These are phyloP conservation scores for Pangasius mekongensis DNA, from an alignment of 2,797 vertebrate genomes.

Conservation along the genomic window DNA sequence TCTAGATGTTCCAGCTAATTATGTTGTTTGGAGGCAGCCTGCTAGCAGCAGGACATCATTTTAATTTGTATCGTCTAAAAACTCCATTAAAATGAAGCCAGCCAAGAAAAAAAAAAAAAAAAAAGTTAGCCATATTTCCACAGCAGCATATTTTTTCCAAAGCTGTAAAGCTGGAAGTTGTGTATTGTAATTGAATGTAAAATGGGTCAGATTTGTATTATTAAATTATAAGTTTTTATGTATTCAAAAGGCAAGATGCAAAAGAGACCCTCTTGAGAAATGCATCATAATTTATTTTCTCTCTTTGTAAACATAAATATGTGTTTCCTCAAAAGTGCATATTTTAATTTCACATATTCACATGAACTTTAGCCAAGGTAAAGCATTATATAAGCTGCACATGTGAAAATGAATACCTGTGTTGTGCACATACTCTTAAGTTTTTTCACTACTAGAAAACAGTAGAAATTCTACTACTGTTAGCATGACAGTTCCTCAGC, in stretches of 20 bases:
- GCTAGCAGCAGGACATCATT: constrained; percentile 72
- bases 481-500: neutral
- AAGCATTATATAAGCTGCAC: constrained; percentile 22
- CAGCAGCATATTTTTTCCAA: constrained; percentile 53
- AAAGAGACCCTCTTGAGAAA: constrained; percentile 34
- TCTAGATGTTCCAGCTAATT: constrained; percentile 77
- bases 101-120: constrained; percentile 19
- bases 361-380: constrained; percentile 35
- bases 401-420: neutral
- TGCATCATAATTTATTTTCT: constrained; percentile 22
- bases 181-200: constrained; percentile 66
- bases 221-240: constrained; percentile 38
- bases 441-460: neutral
- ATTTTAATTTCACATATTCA: constrained; percentile 35
- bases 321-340: constrained; percentile 41
- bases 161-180: constrained; percentile 37
- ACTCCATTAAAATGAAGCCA: constrained; percentile 66
- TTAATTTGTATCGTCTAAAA: constrained; percentile 71
- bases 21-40: constrained; percentile 72
- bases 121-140: constrained; percentile 63
- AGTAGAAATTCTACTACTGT: neutral
- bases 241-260: constrained; percentile 48
- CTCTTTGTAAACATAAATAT: constrained; percentile 47
- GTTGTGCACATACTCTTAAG: neutral
- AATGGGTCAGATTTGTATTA: constrained; percentile 54